A percentile compares a stretch with the other conserved stretches of the same genome.
These are phyloP conservation scores for Halictus rubicundus DNA, from an alignment of 1,140 invertebrate genomes.

Conservation along the genomic window DNA sequence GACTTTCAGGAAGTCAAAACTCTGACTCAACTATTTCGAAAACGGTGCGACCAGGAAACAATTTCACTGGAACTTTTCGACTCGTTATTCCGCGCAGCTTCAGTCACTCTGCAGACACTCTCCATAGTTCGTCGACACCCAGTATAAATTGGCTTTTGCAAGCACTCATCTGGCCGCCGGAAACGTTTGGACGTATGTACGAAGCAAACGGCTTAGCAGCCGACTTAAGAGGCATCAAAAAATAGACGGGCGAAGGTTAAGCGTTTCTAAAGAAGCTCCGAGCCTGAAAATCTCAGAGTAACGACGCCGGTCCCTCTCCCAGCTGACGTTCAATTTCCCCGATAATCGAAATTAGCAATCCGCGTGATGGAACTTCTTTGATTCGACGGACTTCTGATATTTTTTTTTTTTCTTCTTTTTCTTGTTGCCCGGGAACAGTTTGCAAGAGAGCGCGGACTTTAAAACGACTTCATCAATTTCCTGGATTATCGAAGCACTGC, in stretches of 20 bases:
- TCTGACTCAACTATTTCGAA: no score
- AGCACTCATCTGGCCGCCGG: neutral
- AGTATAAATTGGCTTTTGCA: neutral
- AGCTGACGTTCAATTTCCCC: slow-evolving; percentile 4
- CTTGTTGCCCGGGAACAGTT: neutral
- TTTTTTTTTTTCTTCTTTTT: no score
- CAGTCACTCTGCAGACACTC: no score
- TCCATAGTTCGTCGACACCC: neutral
- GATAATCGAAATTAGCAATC: neutral
- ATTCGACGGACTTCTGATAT: no score
- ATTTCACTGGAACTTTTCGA: no score
- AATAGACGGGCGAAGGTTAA: slow-evolving; percentile 11
- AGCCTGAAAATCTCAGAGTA: neutral
- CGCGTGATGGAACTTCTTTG: neutral
- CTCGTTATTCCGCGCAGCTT: no score
- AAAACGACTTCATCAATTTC: neutral
- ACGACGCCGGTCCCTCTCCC: neutral
- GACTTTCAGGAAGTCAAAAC: no score
- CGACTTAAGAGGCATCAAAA: neutral
- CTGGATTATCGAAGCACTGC: neutral
- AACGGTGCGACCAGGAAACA: no score
- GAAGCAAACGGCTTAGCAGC: neutral
- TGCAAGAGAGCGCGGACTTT: neutral
- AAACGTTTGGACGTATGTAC: neutral
- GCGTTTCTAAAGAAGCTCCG: neutral